Evolutionary conservation across 1,140 invertebrate species (phyloP).

Genomic region (Ctenoplectra terminalis): DNA sequence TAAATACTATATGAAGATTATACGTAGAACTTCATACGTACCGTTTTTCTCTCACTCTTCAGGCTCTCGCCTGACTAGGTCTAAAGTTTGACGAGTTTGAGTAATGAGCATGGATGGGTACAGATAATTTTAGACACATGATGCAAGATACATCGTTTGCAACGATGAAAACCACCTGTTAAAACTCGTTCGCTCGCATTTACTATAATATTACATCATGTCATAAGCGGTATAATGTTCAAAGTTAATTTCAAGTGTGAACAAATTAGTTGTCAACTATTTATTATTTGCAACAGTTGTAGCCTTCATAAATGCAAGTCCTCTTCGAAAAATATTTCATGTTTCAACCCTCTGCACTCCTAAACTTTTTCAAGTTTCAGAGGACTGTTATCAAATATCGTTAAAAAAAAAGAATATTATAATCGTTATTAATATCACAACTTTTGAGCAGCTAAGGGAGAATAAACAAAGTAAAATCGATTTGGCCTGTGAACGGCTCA

Average conservation of each 20-base stretch:
- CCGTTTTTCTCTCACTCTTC: conserved; percentile 18
- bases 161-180: conserved; percentile 63
- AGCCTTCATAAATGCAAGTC: too few relatives aligned
- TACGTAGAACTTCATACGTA: conserved; percentile 42
- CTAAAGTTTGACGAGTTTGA: conserved; percentile 59
- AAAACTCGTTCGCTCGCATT: conserved; percentile 53
- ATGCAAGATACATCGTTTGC: conserved; percentile 53
- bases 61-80: conserved; percentile 1
- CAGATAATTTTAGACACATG: conserved; percentile 14
- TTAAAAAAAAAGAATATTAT: too few relatives aligned
- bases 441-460: too few relatives aligned
- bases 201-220: background rate
- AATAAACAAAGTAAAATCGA: too few relatives aligned
- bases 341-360: too few relatives aligned
- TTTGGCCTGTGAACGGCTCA: too few relatives aligned
- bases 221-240: background rate
- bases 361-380: too few relatives aligned
- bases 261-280: background rate
- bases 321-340: background rate
- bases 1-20: conserved; percentile 43
- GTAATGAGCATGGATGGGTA: conserved; percentile 29
- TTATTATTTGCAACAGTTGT: background rate
- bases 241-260: background rate
- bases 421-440: too few relatives aligned
- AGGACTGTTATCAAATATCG: too few relatives aligned